Base-by-base conservation (phyloP, 2,888 invertebrate genomes). In the Harpalus rufipes region DNA sequence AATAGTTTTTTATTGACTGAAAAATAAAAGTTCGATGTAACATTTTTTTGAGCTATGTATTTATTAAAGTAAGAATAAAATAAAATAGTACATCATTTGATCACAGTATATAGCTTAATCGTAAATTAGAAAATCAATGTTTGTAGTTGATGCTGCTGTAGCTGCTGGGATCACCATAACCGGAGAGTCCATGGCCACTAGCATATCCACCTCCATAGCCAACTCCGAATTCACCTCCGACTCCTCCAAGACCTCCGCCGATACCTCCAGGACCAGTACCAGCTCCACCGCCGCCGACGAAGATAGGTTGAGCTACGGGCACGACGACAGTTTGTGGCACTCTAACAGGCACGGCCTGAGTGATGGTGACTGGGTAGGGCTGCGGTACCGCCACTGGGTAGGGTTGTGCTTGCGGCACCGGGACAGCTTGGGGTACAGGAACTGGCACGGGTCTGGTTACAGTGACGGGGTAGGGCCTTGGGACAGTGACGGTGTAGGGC, bases 331-430 rank as follows among this genome's bases (percentile, higher is more conserved):
- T 84, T 39, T 58, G 51, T 79, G 86, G 86, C 76, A 90, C 88
- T 86, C 89, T 87, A 65, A 89, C 90, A 79, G 89, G 88, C 41
- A 87, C 86, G 7, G 88, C 87, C 86, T 88, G 88, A 44, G 88
- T 88, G 14, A 88, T 83, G 56, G 86, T 86, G 6, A 89, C 89
- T 63, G 88, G 88, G 82, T 88, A 88, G 14, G 88, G 88, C 85
- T 88, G 88, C 10, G 88, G 88, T 18, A 88, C 88, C 84, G 87
- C 84, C 18, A 88, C 87, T 84, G 85, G 78, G 59, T 93, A 92
- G 7, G 93, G 93, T 8, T 78, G 51, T 0, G 90, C 90, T 84
- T 92, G 92, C 0, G 93, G 92, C 0, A 93, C 92, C 0, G 92
- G 88, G 25, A 88, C 87, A 8, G 89, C 87, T 65, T 88, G 88